Evolutionary conservation across 2,113 vertebrate species (phyloP), one percentile per base, ranked within the genome.

Genomic region (Plectropomus leopardus): DNA sequence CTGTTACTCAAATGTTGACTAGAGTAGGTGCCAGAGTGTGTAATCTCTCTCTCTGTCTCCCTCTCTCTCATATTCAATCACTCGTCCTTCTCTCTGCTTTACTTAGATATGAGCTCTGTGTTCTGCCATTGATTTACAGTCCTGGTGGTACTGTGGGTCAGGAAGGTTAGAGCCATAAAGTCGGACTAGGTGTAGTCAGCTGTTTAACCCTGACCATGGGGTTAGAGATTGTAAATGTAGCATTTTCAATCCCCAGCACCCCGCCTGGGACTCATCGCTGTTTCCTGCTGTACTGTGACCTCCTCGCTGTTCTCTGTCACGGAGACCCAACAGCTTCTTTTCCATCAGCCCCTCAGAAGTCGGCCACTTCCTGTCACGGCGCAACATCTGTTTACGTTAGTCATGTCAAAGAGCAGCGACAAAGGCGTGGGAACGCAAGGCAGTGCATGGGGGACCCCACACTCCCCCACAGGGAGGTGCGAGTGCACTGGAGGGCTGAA

Each of bases 401-500:
- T 65, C 53, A 87, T 90, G 92, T 94, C 92, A 92, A 67, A 89
- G 90, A 86, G 85, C 86, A 66, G 60, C 63, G 17, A 68, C 80
- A 51, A 32, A 94, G 89, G 93, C 93, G 90, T 94, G 93, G 93
- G 93, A 94, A 94, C 42, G 55, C 67, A 40, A 64, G 83, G 66
- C 76, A 68, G 80, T 54, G 70, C 75, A 82, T 47, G 54, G 53
- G 68, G 84, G 84, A 86, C 80, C 72, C 72, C 69, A 70, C 80
- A 72, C 79, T 72, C 75, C 66, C 67, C 79, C 84, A 73, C 2
- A 5, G 85, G 80, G 82, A 65, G 60, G 77, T 67, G 76, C 59
- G 58, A 82, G 75, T 47, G 75, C 82, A 84, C 60, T 28, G 45
- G 72, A 59, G 17, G 72, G 58, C n/a, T 82, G 66, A 51, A 72